A percentile compares a stretch with the other conserved stretches of the same genome.
phyloP scores from a whole-genome alignment of 2,797 vertebrate genomes.

The Esox lucius region DNA sequence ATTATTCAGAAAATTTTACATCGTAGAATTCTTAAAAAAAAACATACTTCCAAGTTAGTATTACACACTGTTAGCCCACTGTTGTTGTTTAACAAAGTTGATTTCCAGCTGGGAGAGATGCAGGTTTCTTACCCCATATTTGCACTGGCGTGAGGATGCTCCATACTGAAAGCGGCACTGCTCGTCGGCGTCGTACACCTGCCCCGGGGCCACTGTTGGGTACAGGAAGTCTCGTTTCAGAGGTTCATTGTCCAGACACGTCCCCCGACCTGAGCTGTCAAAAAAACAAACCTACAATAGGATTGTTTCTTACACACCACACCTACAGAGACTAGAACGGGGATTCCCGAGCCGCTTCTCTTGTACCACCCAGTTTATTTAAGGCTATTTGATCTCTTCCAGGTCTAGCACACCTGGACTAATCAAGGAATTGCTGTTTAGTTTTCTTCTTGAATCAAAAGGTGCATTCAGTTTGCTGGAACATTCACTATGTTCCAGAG shows the following conservation, averaged over 20 bases:
- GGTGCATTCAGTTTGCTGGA: no score
- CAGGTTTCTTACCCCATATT: conserved; percentile 98
- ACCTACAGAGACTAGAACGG: conserved; percentile 7
- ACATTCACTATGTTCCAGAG: no score
- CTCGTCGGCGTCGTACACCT: conserved; percentile 97
- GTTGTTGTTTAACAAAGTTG: no score
- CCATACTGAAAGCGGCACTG: conserved; percentile 99
- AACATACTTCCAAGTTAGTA: no score
- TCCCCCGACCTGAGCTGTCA: conserved; percentile 99
- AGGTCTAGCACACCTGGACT: conserved; percentile 1
- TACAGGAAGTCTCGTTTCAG: conserved; percentile 99
- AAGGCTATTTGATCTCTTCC: background rate
- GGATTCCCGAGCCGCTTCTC: background rate
- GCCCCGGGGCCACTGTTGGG: conserved; percentile 97
- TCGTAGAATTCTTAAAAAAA: no score
- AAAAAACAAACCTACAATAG: conserved; percentile 84
- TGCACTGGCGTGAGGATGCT: conserved; percentile 96
- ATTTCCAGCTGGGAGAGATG: conserved; percentile 62
- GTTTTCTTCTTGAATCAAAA: conserved; percentile 3
- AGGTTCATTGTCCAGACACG: conserved; percentile 99
- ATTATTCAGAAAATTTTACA: no score
- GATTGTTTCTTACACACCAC: conserved; percentile 73
- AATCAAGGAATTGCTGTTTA: background rate
- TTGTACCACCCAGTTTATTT: conserved; percentile 3
- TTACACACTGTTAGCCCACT: no score